Conservation (phyloP, 2,888 invertebrate genomes). For the Phaedon cochleariae region DNA sequence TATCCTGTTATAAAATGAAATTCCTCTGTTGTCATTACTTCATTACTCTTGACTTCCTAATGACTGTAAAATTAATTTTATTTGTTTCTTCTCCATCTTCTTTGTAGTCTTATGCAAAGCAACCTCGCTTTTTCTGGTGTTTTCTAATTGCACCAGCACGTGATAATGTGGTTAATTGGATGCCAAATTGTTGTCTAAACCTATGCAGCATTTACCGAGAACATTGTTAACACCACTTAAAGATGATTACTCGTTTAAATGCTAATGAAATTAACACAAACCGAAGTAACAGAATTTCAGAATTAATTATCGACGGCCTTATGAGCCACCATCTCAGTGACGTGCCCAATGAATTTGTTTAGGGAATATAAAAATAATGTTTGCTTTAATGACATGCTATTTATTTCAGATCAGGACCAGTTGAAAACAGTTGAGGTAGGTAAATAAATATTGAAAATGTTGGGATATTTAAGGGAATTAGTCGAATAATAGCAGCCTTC, state of each 20-base stretch:
- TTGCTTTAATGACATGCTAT: too few relatives aligned
- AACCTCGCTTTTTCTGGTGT: neutral
- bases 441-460: too few relatives aligned
- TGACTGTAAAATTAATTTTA: too few relatives aligned
- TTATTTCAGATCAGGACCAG: too few relatives aligned
- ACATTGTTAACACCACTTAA: conserved; percentile 41
- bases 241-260: conserved; percentile 46
- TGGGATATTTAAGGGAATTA: too few relatives aligned
- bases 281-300: conserved; percentile 6
- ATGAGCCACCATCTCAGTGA: neutral
- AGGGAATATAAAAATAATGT: too few relatives aligned
- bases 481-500: too few relatives aligned
- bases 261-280: conserved; percentile 48
- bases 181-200: neutral
- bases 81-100: neutral
- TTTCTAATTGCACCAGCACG: neutral
- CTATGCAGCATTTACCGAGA: neutral
- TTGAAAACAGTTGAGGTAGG: too few relatives aligned
- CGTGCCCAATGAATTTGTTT: too few relatives aligned
- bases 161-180: neutral
- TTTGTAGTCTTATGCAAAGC: neutral
- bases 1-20: too few relatives aligned
- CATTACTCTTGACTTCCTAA: too few relatives aligned
- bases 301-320: neutral
- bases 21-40: too few relatives aligned